These are phyloP conservation scores for Palythoa heliodiscus DNA, from an alignment of 92 coral and sea anemone species.

Conservation along the genomic window DNA sequence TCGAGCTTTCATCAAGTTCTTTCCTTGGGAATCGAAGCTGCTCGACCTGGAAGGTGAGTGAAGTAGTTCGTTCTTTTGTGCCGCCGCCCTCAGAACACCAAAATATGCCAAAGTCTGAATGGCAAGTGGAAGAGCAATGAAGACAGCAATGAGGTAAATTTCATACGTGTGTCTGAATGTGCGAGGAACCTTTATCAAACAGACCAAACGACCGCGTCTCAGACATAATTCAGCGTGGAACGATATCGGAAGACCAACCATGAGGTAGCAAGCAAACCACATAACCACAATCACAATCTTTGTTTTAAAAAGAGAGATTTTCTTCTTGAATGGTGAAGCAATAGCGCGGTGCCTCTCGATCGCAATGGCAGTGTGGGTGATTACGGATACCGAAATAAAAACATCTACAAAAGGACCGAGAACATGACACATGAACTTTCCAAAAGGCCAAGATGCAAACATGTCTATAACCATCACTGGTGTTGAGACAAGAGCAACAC, in stretches of 20 bases:
- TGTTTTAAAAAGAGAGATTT: conserved; percentile 62
- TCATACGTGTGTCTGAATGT: conserved; percentile 49
- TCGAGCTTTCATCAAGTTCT: conserved; percentile 23
- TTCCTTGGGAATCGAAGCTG: not conserved
- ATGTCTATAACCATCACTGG: conserved; percentile 48
- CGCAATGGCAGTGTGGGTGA: conserved; percentile 75
- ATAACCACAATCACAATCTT: conserved; percentile 55
- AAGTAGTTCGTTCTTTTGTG: conserved; percentile 8
- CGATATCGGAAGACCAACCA: conserved; percentile 68
- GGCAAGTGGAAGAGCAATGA: conserved; percentile 52
- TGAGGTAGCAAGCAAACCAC: conserved; percentile 70
- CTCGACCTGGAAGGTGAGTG: not conserved
- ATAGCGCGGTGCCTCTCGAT: conserved; percentile 78
- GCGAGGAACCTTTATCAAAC: conserved; percentile 28
- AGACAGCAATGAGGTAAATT: conserved; percentile 50
- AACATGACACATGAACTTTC: conserved; percentile 59
- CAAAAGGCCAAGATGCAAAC: conserved; percentile 61
- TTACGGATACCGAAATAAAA: conserved; percentile 72
- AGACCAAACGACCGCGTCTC: not conserved
- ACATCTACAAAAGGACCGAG: conserved; percentile 77
- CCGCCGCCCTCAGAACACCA: conserved; percentile 37
- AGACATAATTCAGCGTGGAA: conserved; percentile 10
- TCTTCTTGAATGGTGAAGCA: conserved; percentile 67
- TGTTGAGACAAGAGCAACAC: conserved; percentile 55
- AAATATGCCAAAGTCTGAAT: conserved; percentile 59